Evolutionary conservation across 1,140 invertebrate species (phyloP).

Genomic region (Anastrepha obliqua): DNA sequence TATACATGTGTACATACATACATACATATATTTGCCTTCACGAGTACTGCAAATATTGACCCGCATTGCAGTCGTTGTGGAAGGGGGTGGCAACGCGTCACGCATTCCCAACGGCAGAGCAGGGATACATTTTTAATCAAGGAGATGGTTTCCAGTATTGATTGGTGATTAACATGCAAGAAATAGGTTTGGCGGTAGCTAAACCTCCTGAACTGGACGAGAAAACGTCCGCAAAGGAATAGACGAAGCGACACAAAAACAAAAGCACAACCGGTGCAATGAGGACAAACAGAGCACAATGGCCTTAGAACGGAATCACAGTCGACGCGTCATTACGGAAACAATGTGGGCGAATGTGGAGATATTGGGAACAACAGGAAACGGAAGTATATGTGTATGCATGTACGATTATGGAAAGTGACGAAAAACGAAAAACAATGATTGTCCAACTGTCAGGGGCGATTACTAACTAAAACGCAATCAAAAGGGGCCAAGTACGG

Average conservation of each 20-base stretch:
- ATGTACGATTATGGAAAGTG: neutral
- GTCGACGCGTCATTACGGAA: neutral
- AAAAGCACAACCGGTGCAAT: slow-evolving; percentile 43
- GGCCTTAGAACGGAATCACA: neutral
- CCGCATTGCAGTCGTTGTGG: neutral
- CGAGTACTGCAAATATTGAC: slow-evolving; percentile 37
- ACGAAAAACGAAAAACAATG: neutral
- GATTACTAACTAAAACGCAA: neutral
- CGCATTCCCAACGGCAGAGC: neutral
- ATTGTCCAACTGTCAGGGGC: neutral
- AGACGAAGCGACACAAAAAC: slow-evolving; percentile 35
- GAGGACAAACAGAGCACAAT: neutral
- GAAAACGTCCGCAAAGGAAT: neutral
- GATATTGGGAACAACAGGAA: slow-evolving; percentile 31
- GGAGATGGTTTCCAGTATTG: slow-evolving; percentile 54
- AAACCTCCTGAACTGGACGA: neutral
- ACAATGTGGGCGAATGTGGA: neutral
- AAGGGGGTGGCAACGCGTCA: slow-evolving; percentile 8
- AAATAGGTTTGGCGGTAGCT: slow-evolving; percentile 49
- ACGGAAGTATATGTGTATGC: neutral
- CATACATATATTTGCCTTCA: neutral
- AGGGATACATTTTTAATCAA: slow-evolving; percentile 57
- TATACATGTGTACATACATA: neutral
- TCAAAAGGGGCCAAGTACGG: neutral
- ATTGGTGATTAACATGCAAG: slow-evolving; percentile 56